phyloP scores from a whole-genome alignment of 2,888 invertebrate genomes.

The Spodoptera littoralis region DNA sequence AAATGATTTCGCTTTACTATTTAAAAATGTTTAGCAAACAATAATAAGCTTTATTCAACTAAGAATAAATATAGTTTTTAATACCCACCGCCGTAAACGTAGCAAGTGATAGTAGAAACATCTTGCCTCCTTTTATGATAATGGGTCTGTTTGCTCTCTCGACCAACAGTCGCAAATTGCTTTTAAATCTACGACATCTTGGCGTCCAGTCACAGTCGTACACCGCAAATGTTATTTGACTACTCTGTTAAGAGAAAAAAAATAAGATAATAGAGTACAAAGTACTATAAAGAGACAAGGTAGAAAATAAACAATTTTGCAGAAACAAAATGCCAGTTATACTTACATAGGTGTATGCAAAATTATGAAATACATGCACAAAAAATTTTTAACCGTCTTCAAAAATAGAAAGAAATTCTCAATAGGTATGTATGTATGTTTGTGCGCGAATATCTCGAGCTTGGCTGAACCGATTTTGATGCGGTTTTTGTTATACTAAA shows the following conservation, averaged over 20 bases:
- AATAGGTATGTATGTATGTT: too few species aligned
- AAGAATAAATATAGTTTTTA: neutral
- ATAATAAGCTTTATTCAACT: too few species aligned
- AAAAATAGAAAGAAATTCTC: too few species aligned
- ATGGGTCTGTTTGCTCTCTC: constrained; percentile 73
- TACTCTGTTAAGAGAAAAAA: constrained; percentile 66
- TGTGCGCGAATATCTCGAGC: too few species aligned
- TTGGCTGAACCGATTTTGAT: too few species aligned
- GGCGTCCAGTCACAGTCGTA: constrained; percentile 77
- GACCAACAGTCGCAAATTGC: constrained; percentile 73
- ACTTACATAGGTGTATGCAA: neutral
- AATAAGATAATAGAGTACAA: too few species aligned
- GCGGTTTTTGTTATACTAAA: too few species aligned
- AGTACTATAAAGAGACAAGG: too few species aligned
- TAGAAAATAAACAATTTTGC: too few species aligned
- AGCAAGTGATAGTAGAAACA: constrained; percentile 75
- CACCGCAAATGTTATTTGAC: constrained; percentile 65
- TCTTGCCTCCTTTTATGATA: constrained; percentile 73
- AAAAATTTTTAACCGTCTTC: too few species aligned
- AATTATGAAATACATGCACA: neutral
- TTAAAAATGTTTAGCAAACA: too few species aligned
- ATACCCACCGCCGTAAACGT: constrained; percentile 78
- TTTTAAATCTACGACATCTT: constrained; percentile 72
- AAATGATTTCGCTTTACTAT: too few species aligned
- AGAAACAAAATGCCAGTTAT: neutral